Evolutionary conservation across 1,140 invertebrate species (phyloP), one percentile per base, ranked within the genome.

Genomic region (Pectinophora gossypiella): DNA sequence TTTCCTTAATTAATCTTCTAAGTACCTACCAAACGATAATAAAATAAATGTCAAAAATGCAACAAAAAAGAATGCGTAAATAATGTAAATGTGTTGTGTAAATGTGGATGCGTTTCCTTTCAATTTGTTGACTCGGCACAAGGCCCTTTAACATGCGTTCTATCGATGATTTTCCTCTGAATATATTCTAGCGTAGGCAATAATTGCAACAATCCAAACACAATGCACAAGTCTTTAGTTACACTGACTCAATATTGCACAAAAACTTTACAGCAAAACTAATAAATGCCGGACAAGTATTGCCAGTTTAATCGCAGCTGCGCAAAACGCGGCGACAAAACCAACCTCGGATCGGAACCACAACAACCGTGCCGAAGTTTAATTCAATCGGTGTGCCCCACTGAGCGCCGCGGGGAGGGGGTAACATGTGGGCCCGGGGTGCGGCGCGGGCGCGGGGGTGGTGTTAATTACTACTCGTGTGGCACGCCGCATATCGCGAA

Each of bases 381-480:
- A 82, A 83, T 83, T 83, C 82, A 78, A 79, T 81, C 72, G 78
- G 63, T 70, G 70, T 66, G 72, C 61, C 66, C 60, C 72, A 64
- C 57, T 72, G 64, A 62, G 60, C 60, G 63, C 59, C 59, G 56
- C 42, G 54, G 55, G 51, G 58, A n/a, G n/a, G 44, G 43, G 44
- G 57, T 16, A 56, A 50, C 54, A 51, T 50, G 48, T 51, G 49
- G 59, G 13, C 40, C 19, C 45, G 35, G 32, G 46, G 32, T 20
- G 54, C 19, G 51, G 52, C 45, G 53, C 27, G 59, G 44, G 54
- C 21, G 55, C 18, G 44, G 45, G 60, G 43, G 57, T 61, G 60
- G 69, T 80, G 82, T 78, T 85, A 85, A 85, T 85, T 82, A 85
- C 82, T 76, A 74, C 72, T 80, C 76, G 64, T 81, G 77, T 67